phyloP scores from a whole-genome alignment of 2,113 vertebrate genomes.

The Gymnocephalus cernua region DNA sequence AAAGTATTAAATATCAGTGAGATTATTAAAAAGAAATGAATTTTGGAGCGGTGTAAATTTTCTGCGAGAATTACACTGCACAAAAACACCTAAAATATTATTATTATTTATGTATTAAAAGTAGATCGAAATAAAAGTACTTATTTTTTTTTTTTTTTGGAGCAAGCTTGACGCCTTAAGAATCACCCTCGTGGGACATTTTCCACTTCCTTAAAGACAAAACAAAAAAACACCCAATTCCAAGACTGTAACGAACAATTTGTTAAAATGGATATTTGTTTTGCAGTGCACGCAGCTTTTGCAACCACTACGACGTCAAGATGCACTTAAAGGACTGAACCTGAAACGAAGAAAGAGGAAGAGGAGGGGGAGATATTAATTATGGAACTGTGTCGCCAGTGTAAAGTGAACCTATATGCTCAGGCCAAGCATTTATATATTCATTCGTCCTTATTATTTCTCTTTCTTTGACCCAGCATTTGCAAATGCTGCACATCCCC shows the following conservation, averaged over 20 bases:
- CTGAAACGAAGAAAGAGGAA: slow-evolving; percentile 40
- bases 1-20: slow-evolving; percentile 48
- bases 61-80: neutral
- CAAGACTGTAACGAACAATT: neutral
- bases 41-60: neutral
- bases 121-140: too few species aligned
- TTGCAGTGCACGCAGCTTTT: slow-evolving; percentile 31
- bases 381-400: slow-evolving; percentile 62
- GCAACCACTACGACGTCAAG: slow-evolving; percentile 65
- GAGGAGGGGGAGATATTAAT: slow-evolving; percentile 57
- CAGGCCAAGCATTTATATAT: slow-evolving; percentile 48
- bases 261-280: neutral
- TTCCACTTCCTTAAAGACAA: neutral
- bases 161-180: neutral
- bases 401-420: slow-evolving; percentile 45
- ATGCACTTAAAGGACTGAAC: slow-evolving; percentile 58
- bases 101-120: too few species aligned
- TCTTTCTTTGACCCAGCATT: slow-evolving; percentile 38
- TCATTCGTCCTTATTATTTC: slow-evolving; percentile 41
- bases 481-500: neutral
- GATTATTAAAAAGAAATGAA: neutral
- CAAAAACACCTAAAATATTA: neutral
- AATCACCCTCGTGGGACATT: neutral
- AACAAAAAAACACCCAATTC: neutral
- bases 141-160: too few species aligned